These are phyloP conservation scores for Malurus leucopterus DNA, from an alignment of 2,797 vertebrate genomes.

Conservation along the genomic window DNA sequence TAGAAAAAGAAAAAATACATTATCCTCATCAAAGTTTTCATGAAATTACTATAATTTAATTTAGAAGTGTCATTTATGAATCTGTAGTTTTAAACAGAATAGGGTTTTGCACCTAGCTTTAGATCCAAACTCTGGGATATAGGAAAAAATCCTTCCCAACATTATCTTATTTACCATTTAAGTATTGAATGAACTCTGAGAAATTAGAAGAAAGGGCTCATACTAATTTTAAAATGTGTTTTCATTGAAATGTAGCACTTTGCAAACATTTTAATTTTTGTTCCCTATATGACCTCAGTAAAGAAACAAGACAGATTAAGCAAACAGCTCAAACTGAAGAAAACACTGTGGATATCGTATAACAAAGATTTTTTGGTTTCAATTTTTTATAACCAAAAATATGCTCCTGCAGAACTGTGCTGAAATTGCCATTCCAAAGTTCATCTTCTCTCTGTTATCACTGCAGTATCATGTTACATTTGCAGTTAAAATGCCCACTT, in stretches of 20 bases:
- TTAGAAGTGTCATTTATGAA: background rate
- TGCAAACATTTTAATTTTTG: background rate
- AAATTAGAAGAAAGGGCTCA: background rate
- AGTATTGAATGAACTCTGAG: background rate
- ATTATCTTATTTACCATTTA: background rate
- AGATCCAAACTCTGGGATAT: background rate
- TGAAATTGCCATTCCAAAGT: background rate
- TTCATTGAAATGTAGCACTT: background rate
- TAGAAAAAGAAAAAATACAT: background rate
- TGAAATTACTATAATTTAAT: background rate
- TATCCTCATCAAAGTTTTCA: background rate
- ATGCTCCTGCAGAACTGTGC: background rate
- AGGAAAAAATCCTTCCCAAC: background rate
- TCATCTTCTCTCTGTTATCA: background rate
- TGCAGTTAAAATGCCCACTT: background rate
- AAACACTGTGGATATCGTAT: background rate
- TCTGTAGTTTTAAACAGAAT: background rate
- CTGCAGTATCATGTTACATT: background rate
- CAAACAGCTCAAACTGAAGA: background rate
- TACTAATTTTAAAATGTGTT: background rate
- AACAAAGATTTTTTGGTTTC: background rate
- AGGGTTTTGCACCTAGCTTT: background rate
- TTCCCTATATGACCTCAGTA: background rate
- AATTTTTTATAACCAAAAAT: background rate
- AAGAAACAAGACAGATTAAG: background rate